Evolutionary conservation across 2,888 invertebrate species (phyloP), one percentile per base, ranked within the genome.

Genomic region (Leptinotarsa juncta): DNA sequence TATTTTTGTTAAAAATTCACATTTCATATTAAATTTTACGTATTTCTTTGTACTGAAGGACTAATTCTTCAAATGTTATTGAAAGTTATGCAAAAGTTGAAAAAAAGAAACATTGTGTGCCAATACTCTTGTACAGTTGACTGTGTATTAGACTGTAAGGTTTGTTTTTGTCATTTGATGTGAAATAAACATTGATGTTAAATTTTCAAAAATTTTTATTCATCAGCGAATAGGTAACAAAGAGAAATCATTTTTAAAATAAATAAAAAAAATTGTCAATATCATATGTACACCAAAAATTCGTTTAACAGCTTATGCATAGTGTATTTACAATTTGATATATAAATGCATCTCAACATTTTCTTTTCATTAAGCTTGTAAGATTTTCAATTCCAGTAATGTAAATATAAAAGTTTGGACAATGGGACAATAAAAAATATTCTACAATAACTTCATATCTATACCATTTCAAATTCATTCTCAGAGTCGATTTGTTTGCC

Each of bases 401-500:
- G 12, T 32, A 62, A 62, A 62, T 32, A 20, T 57, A 18, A 53
- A 42, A 16, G n/a, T 68, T 57, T 68, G 32, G 32, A 18, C 18
- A n/a, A 42, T 18, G 18, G 48, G 32, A 57, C 49, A 68, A 50
- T 42, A 71, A 51, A 32, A 65, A 53, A 68, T 20, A 53, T 42
- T 62, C 3, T 42, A 42, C 3, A 10, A 42, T 60, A 70, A 26
- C 60, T 15, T 51, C 53, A 49, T 50, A 32, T 68, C 26, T 15
- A 62, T 20, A 49, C 48, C 69, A 95, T 92, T 89, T 95, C 95
- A 86, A 95, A 95, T 84, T 95, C 95, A 81, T 94, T 94, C 83
- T 95, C 95, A 3, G 95, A 95, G 82, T 94, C 93, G 83, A 93
- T 83, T 78, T 91, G 91, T 83, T 91, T 89, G 77, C 91, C 91